These are phyloP conservation scores for Scophthalmus maximus DNA, from an alignment of 2,113 vertebrate species.

Conservation along the genomic window DNA sequence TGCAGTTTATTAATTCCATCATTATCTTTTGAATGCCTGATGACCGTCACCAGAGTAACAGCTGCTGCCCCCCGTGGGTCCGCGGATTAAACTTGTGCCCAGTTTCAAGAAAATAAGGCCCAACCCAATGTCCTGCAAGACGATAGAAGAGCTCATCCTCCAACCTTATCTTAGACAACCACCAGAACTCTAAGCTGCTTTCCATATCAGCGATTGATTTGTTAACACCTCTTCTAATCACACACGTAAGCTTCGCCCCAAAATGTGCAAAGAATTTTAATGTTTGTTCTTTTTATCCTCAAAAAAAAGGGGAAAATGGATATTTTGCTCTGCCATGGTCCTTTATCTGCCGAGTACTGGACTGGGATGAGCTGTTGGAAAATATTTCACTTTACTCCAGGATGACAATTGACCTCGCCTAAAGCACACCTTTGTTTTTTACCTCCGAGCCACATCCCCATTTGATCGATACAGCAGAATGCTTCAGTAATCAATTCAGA, in stretches of 20 bases:
- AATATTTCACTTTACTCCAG: not conserved
- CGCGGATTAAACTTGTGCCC: not conserved
- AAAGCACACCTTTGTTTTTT: not conserved
- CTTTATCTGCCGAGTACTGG: not conserved
- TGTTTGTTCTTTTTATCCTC: not conserved
- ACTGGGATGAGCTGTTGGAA: not conserved
- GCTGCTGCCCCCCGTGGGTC: not conserved
- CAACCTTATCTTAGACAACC: conserved; percentile 52
- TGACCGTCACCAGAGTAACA: not conserved
- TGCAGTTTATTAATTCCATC: not conserved
- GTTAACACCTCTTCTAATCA: conserved; percentile 46
- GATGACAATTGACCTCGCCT: not conserved
- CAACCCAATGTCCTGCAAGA: conserved; percentile 24
- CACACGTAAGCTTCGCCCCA: conserved; percentile 6
- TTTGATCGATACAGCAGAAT: conserved; percentile 9
- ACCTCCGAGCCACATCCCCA: conserved; percentile 6
- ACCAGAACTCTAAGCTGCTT: conserved; percentile 54
- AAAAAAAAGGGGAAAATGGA: not conserved
- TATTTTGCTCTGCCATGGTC: not conserved
- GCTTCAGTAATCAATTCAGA: conserved; percentile 5
- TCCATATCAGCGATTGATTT: conserved; percentile 53
- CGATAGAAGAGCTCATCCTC: conserved; percentile 56
- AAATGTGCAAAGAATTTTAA: conserved; percentile 39
- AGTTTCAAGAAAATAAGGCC: conserved; percentile 24
- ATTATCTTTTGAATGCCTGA: conserved; percentile 5